phyloP scores from a whole-genome alignment of 2,797 vertebrate species.

The Phoeniculus purpureus region DNA sequence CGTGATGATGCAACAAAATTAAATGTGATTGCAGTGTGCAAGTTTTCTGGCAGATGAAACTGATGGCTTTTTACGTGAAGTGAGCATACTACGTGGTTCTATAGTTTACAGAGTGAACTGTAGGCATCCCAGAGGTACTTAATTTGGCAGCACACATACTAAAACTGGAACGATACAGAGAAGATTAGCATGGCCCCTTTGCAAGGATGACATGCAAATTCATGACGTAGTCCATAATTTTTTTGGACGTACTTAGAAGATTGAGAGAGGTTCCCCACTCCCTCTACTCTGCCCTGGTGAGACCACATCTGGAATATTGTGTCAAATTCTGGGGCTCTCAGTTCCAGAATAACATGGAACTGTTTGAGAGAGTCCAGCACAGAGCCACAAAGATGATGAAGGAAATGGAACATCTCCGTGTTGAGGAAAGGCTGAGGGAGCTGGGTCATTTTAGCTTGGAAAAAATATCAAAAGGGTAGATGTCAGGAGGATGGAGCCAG shows the following conservation, averaged over 20 bases:
- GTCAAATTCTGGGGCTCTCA: no score
- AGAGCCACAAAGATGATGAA: no score
- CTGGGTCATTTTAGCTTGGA: no score
- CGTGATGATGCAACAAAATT: not conserved
- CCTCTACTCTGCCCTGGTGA: no score
- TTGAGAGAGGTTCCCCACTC: no score
- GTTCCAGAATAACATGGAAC: no score
- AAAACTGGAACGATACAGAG: conserved; percentile 60
- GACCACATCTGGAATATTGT: no score
- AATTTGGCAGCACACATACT: not conserved
- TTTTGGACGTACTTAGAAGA: not conserved
- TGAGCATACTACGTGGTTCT: not conserved
- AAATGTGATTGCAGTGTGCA: not conserved
- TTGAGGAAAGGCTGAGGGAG: no score
- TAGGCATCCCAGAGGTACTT: not conserved
- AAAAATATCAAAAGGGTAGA: no score
- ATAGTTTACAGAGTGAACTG: not conserved
- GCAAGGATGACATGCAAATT: conserved; percentile 76
- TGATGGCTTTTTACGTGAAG: not conserved
- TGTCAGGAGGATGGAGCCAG: no score
- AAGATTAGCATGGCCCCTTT: conserved; percentile 71
- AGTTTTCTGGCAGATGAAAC: not conserved
- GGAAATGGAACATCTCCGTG: no score
- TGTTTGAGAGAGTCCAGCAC: no score
- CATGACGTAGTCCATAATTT: conserved; percentile 55